A percentile compares a stretch with the other conserved stretches of the same genome.
phyloP scores from a whole-genome alignment of 2,797 vertebrate genomes.

The Mormyrops boulengeri region DNA sequence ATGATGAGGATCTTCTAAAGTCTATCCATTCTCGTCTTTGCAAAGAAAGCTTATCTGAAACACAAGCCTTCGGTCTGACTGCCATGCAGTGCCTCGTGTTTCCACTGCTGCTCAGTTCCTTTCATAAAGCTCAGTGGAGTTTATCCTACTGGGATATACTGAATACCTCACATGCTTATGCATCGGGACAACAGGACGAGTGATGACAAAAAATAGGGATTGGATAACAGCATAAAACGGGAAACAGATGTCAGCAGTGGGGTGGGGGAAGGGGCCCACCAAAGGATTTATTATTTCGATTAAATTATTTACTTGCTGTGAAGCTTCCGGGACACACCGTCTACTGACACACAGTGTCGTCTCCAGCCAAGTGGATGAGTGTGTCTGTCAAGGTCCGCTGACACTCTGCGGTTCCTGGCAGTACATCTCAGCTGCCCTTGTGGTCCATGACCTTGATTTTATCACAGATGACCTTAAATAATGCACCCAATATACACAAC shows the following conservation, averaged over 20 bases:
- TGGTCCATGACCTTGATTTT: background rate
- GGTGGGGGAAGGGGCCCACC: background rate
- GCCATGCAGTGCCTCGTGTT: background rate
- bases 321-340: background rate
- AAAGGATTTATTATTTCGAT: background rate
- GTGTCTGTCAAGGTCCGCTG: background rate
- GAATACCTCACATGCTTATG: background rate
- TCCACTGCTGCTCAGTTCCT: background rate
- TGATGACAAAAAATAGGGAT: background rate
- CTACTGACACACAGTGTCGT: background rate
- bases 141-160: background rate
- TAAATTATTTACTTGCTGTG: background rate
- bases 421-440: background rate
- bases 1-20: background rate
- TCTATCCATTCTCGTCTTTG: background rate
- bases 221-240: background rate
- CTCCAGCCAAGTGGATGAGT: background rate
- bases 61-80: background rate
- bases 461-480: background rate
- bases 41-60: background rate
- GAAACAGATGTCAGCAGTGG: background rate
- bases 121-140: background rate
- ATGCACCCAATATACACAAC: background rate
- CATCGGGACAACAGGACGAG: background rate
- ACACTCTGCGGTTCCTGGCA: background rate